Evolutionary conservation across 2,113 vertebrate species (phyloP).

Genomic region (Pseudonaja textilis): DNA sequence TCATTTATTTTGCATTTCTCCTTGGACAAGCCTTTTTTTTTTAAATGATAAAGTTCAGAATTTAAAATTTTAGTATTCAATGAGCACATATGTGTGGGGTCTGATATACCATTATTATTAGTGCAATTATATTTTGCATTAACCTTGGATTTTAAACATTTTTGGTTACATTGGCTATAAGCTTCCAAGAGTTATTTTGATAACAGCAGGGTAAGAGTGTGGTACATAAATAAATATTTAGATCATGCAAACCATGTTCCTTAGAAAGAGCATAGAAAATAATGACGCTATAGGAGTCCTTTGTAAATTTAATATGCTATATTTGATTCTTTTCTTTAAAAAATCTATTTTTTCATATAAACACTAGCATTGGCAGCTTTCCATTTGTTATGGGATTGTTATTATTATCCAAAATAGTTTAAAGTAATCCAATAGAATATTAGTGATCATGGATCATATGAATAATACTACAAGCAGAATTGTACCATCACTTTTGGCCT

Average conservation of each 20-base stretch:
- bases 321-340: conserved; percentile 20
- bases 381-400: conserved; percentile 35
- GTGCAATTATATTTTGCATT: neutral
- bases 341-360: conserved; percentile 21
- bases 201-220: neutral
- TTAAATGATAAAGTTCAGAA: conserved; percentile 63
- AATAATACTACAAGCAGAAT: conserved; percentile 39
- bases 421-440: conserved; percentile 47
- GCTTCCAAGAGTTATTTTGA: neutral
- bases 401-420: conserved; percentile 50
- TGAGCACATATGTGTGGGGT: conserved; percentile 73
- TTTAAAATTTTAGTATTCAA: conserved; percentile 87
- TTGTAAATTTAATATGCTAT: conserved; percentile 47
- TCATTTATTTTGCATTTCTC: conserved; percentile 80
- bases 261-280: conserved; percentile 76
- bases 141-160: neutral
- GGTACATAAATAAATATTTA: conserved; percentile 53
- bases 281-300: conserved; percentile 61
- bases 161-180: neutral
- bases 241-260: conserved; percentile 72
- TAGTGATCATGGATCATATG: conserved; percentile 32
- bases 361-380: conserved; percentile 23
- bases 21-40: conserved; percentile 72
- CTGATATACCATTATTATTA: neutral
- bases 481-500: conserved; percentile 40